A percentile compares a stretch with the other conserved stretches of the same genome.
These are phyloP conservation scores for Orchestes rusci DNA, from an alignment of 2,888 invertebrate species.

Conservation along the genomic window DNA sequence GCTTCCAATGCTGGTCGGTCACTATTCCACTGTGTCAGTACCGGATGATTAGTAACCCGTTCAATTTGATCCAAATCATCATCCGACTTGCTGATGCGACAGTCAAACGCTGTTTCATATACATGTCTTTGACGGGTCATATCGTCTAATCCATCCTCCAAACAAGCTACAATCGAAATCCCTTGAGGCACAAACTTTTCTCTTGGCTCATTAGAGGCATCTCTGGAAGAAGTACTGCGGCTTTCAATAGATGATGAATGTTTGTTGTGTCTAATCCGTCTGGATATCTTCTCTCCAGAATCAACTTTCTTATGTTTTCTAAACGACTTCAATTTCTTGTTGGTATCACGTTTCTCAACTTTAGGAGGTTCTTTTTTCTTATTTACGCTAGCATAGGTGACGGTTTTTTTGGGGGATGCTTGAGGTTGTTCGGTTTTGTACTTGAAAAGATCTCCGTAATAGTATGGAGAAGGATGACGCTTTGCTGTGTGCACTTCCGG, in stretches of 20 bases:
- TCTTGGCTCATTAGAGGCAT: constrained; percentile 66
- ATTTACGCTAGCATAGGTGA: constrained; percentile 11
- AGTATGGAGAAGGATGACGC: constrained; percentile 75
- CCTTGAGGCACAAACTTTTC: constrained; percentile 7
- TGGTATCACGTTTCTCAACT: constrained; percentile 24
- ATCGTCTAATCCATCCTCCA: constrained; percentile 51
- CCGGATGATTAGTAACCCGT: constrained; percentile 72
- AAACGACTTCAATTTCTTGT: constrained; percentile 22
- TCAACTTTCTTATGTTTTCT: constrained; percentile 32
- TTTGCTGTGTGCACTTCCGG: constrained; percentile 43
- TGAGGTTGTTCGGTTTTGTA: constrained; percentile 31
- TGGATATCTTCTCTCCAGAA: too few species aligned
- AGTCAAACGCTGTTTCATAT: constrained; percentile 86
- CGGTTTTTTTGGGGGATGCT: constrained; percentile 12
- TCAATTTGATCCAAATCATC: constrained; percentile 76
- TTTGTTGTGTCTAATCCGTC: constrained; percentile 40
- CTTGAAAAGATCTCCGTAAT: constrained; percentile 71
- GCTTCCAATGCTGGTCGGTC: constrained; percentile 28
- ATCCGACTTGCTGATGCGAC: constrained; percentile 74
- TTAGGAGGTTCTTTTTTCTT: constrained; percentile 27
- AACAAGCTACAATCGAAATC: too few species aligned
- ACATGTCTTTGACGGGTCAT: constrained; percentile 65
- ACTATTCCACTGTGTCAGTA: constrained; percentile 54
- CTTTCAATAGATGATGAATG: constrained; percentile 70
- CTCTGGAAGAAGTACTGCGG: constrained; percentile 59